Conservation (phyloP, 2,113 vertebrate species). For the Nothocercus julius region DNA sequence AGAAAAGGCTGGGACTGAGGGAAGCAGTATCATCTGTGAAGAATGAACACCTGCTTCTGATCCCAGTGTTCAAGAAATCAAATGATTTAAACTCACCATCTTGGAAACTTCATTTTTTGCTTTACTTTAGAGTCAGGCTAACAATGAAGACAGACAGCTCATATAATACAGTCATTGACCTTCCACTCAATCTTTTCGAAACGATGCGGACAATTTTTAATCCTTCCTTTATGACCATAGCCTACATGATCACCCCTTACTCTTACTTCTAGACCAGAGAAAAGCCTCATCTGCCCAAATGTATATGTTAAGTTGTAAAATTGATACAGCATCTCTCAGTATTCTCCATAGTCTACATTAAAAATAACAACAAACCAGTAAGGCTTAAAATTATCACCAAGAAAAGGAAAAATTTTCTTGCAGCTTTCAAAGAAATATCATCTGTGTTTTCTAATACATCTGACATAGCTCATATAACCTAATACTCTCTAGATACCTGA, state of each 20-base stretch:
- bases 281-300: neutral
- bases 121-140: neutral
- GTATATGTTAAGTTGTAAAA: neutral
- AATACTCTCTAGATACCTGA: neutral
- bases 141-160: neutral
- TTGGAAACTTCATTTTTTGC: neutral
- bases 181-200: neutral
- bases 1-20: neutral
- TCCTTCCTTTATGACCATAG: neutral
- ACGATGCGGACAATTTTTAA: neutral
- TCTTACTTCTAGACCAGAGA: neutral
- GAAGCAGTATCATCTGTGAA: neutral
- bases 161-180: neutral
- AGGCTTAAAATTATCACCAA: neutral
- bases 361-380: neutral
- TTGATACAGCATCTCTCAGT: neutral
- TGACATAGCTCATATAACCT: neutral
- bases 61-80: neutral
- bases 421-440: neutral
- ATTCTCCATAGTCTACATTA: neutral
- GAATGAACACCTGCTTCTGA: neutral
- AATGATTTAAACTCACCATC: neutral
- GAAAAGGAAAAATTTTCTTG: neutral
- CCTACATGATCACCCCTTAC: neutral
- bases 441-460: neutral